These are phyloP conservation scores for Microctonus hyperodae DNA, from an alignment of 2,888 invertebrate genomes.

Conservation along the genomic window DNA sequence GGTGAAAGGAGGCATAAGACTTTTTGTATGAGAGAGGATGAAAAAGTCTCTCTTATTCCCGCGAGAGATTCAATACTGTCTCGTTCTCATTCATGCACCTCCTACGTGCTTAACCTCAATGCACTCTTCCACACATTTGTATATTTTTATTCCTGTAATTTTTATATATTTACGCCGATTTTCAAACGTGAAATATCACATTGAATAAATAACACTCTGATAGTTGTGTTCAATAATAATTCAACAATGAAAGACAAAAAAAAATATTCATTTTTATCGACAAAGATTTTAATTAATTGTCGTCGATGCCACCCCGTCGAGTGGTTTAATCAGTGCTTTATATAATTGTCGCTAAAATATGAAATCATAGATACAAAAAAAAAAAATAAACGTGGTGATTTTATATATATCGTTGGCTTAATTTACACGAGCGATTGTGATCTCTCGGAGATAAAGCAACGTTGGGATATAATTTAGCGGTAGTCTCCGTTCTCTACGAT, in stretches of 20 bases:
- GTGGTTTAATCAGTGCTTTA: neutral
- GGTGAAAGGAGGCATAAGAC: conserved; percentile 35
- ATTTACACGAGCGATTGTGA: conserved; percentile 53
- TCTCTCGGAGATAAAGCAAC: conserved; percentile 44
- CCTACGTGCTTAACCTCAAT: neutral
- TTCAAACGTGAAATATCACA: neutral
- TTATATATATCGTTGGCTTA: conserved; percentile 37
- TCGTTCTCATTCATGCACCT: conserved; percentile 26
- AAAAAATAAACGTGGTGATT: conserved; percentile 31
- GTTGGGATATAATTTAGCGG: conserved; percentile 62
- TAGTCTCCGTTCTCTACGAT: conserved; percentile 57
- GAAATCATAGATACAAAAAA: too few species aligned
- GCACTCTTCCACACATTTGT: conserved; percentile 12
- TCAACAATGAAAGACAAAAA: neutral
- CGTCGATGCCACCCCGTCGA: neutral
- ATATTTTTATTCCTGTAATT: conserved; percentile 5
- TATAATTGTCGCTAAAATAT: neutral
- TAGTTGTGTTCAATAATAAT: neutral
- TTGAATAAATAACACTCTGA: neutral
- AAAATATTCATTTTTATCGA: neutral
- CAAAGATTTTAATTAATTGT: neutral
- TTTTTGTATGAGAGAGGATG: conserved; percentile 32
- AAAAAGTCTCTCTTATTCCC: conserved; percentile 29
- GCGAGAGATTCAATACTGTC: neutral
- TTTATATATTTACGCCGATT: conserved; percentile 3